Evolutionary conservation across 2,113 vertebrate species (phyloP).

Genomic region (Panthera uncia): DNA sequence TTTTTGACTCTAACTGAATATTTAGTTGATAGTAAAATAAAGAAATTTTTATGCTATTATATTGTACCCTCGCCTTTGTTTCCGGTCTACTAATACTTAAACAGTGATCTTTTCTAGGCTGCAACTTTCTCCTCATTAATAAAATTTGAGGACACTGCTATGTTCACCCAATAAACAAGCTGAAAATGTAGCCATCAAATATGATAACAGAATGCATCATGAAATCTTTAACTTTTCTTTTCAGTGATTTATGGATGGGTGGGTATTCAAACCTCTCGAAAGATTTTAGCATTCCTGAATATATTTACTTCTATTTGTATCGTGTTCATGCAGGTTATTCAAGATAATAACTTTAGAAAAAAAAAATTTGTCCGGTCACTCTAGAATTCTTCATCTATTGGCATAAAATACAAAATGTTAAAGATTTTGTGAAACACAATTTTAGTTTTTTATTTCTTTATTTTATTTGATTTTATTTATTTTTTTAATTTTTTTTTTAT

Average conservation of each 20-base stretch:
- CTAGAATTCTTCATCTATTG: neutral
- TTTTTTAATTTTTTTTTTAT: too few relatives aligned
- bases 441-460: neutral
- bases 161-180: neutral
- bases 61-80: neutral
- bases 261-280: neutral
- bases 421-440: neutral
- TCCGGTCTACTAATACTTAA: neutral
- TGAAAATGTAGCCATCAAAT: neutral
- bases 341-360: neutral
- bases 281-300: neutral
- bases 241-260: neutral
- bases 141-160: neutral
- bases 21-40: neutral
- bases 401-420: neutral
- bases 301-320: neutral
- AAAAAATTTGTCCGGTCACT: neutral
- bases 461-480: neutral
- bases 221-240: neutral
- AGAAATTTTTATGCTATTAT: neutral
- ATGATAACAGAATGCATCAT: neutral
- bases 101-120: neutral
- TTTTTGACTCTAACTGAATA: neutral
- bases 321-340: neutral
- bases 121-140: neutral